Conservation (phyloP, 2,113 vertebrate genomes). For the Corythaeola cristata region DNA sequence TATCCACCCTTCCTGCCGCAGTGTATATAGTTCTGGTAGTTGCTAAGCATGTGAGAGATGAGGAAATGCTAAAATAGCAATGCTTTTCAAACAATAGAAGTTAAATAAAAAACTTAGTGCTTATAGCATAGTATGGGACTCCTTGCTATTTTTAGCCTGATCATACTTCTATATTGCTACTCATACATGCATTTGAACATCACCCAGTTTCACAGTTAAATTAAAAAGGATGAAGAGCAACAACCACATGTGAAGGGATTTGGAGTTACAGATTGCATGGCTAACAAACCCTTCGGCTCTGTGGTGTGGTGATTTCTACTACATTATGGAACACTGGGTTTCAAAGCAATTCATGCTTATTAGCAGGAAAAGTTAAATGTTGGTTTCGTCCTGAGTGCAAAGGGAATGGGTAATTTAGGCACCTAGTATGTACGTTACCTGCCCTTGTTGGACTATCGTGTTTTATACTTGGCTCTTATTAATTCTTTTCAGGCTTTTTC, state of each 20-base stretch:
- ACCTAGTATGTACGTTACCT: background rate
- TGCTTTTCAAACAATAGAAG: conserved; percentile 1
- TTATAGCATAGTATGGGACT: background rate
- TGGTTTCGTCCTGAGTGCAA: background rate
- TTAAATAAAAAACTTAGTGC: conserved; percentile 3
- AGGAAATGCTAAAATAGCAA: conserved; percentile 52
- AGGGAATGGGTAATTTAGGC: background rate
- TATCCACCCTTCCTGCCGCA: conserved; percentile 31
- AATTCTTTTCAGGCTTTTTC: background rate
- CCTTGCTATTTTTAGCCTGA: background rate
- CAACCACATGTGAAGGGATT: background rate
- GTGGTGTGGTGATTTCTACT: background rate
- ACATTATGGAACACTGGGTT: background rate
- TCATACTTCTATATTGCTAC: background rate
- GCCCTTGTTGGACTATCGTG: background rate
- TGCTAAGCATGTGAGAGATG: background rate
- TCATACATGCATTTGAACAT: background rate
- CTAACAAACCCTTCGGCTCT: background rate
- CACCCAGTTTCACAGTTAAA: background rate
- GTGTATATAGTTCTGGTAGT: background rate
- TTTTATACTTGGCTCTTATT: background rate
- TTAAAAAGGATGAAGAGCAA: background rate
- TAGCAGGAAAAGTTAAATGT: background rate
- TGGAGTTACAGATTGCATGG: background rate
- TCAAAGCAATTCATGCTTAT: conserved; percentile 2